Conservation (phyloP, 2,888 invertebrate species). For the Augiades crinisus region DNA sequence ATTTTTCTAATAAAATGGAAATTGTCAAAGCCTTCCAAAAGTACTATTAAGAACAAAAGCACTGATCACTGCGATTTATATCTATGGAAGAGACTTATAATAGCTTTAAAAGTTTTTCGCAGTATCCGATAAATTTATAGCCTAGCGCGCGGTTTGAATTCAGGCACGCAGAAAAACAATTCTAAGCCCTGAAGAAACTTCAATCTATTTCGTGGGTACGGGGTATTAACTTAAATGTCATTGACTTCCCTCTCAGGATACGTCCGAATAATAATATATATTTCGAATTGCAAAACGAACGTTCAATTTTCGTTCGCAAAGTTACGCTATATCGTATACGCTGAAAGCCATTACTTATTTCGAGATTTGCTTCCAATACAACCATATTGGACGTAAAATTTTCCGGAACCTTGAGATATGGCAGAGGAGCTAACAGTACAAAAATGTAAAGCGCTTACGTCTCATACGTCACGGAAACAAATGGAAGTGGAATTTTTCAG, state of each 20-base stretch:
- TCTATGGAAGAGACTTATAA: constrained; percentile 49
- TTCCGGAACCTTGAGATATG: constrained; percentile 57
- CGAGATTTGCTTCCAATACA: constrained; percentile 35
- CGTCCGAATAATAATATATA: not conserved
- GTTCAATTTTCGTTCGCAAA: constrained; percentile 11
- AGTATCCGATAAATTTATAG: constrained; percentile 52
- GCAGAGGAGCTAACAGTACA: constrained; percentile 53
- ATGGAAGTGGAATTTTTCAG: constrained; percentile 50
- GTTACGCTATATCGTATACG: constrained; percentile 1
- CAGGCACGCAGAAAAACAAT: constrained; percentile 56
- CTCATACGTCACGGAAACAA: constrained; percentile 58
- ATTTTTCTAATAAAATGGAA: constrained; percentile 8
- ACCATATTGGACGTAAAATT: constrained; percentile 58
- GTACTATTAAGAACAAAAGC: constrained; percentile 36
- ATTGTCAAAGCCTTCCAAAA: constrained; percentile 7
- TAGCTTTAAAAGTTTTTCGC: constrained; percentile 54
- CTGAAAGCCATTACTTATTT: constrained; percentile 55
- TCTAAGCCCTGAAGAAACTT: constrained; percentile 51
- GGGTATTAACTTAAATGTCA: constrained; percentile 15
- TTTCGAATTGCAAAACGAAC: constrained; percentile 6
- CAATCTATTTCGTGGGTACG: constrained; percentile 42
- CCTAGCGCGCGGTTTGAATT: constrained; percentile 47
- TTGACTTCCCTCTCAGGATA: not conserved
- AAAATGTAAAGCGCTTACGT: constrained; percentile 61
- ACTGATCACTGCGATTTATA: constrained; percentile 42